Evolutionary conservation across 2,888 invertebrate genomes (phyloP).

Genomic region (Agrochola lychnidis): DNA sequence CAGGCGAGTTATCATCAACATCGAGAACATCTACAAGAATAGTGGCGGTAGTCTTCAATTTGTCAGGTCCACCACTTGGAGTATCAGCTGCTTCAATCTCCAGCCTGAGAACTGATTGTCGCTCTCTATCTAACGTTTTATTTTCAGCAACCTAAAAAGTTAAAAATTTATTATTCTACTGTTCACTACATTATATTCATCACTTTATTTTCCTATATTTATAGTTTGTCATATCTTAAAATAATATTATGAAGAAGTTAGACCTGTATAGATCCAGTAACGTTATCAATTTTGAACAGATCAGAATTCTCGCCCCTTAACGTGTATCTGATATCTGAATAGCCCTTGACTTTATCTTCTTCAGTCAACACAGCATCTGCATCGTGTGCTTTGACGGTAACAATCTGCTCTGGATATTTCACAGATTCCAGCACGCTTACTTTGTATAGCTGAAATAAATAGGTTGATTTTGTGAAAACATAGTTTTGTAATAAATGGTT

Average conservation of each 20-base stretch:
- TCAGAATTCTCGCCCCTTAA: conserved; percentile 94
- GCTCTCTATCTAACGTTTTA: conserved; percentile 93
- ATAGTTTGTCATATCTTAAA: too few species aligned
- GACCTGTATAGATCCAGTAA: conserved; percentile 93
- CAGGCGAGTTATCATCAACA: conserved; percentile 95
- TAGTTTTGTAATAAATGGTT: too few species aligned
- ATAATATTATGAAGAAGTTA: not conserved
- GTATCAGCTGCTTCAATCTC: conserved; percentile 94
- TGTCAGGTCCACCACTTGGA: conserved; percentile 92
- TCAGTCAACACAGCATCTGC: conserved; percentile 92
- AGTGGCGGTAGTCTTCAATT: conserved; percentile 91
- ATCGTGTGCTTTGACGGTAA: conserved; percentile 93
- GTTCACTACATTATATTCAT: too few species aligned
- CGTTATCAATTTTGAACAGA: conserved; percentile 93
- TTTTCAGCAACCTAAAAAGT: conserved; percentile 90
- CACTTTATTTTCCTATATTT: too few species aligned
- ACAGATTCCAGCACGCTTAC: conserved; percentile 93
- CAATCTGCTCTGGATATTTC: conserved; percentile 92
- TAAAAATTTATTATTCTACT: too few species aligned
- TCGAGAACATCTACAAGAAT: conserved; percentile 93
- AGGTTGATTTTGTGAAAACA: too few species aligned
- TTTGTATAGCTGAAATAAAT: conserved; percentile 90
- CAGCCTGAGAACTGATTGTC: conserved; percentile 92
- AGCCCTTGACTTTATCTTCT: conserved; percentile 91
- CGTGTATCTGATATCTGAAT: conserved; percentile 93